Conservation (phyloP, 2,888 invertebrate species). For the Rhodophaea formosa region DNA sequence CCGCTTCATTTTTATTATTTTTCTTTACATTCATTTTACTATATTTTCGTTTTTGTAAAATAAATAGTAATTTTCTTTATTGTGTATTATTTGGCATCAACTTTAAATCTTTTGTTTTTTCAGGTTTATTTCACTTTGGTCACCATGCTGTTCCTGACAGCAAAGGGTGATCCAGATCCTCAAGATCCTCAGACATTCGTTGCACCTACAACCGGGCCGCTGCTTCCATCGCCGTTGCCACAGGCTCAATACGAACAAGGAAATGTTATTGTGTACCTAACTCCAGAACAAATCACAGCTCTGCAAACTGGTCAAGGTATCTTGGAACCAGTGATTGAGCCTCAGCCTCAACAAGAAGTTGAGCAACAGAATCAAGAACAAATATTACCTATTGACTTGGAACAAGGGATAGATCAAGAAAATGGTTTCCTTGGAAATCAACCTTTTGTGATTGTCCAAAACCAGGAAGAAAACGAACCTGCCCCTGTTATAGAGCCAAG, state of each 20-base stretch:
- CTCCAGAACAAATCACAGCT: conserved; percentile 56
- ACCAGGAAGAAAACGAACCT: conserved; percentile 7
- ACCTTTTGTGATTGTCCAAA: neutral
- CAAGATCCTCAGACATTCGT: conserved; percentile 51
- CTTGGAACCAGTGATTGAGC: conserved; percentile 25
- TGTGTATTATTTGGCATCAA: too few species aligned
- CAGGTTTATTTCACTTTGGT: conserved; percentile 48
- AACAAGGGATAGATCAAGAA: neutral
- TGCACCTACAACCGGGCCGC: conserved; percentile 29
- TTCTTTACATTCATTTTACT: too few species aligned
- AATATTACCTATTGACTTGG: neutral
- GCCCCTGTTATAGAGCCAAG: conserved; percentile 21
- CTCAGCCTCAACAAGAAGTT: conserved; percentile 29
- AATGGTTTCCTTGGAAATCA: neutral
- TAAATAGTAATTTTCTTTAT: too few species aligned
- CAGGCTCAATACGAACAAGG: conserved; percentile 26
- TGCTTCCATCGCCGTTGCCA: conserved; percentile 15
- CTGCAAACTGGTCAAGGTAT: conserved; percentile 46
- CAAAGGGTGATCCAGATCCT: conserved; percentile 44
- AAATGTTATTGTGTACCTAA: conserved; percentile 61
- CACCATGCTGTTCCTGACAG: conserved; percentile 35
- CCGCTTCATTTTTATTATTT: too few species aligned
- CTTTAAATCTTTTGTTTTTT: neutral
- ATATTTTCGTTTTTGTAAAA: too few species aligned
- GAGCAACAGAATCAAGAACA: conserved; percentile 25